phyloP scores from a whole-genome alignment of 35 echinoderm and acorn worm species.

The Heliocidaris tuberculata region DNA sequence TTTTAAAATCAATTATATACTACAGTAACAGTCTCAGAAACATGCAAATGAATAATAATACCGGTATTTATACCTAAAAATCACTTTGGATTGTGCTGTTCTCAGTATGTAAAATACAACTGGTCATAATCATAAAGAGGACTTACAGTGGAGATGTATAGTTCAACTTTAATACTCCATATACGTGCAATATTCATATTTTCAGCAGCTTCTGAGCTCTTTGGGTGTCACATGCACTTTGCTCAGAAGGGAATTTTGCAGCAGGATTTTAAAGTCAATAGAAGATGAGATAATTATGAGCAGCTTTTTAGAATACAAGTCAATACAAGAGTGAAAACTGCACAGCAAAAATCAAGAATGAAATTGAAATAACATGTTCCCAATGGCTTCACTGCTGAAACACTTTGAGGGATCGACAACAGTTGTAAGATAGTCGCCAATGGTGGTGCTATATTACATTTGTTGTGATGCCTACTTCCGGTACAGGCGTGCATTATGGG shows the following conservation, averaged over 20 bases:
- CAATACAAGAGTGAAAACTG: neutral
- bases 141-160: no score
- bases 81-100: neutral
- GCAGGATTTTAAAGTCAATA: neutral
- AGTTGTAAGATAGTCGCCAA: no score
- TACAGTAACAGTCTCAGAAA: neutral
- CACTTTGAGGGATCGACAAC: no score
- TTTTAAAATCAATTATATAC: neutral
- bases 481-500: no score
- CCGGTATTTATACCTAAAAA: no score
- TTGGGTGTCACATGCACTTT: neutral
- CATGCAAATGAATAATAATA: neutral
- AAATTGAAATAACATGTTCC: no score
- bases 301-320: neutral
- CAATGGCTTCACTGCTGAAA: no score
- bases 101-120: neutral
- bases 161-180: no score
- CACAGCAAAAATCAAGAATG: no score
- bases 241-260: neutral
- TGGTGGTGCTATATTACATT: no score
- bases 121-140: no score
- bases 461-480: no score
- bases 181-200: neutral
- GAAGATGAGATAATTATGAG: neutral
- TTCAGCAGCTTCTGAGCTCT: neutral